Conservation (phyloP, 1,140 invertebrate genomes). For the Paracyclopina nana region DNA sequence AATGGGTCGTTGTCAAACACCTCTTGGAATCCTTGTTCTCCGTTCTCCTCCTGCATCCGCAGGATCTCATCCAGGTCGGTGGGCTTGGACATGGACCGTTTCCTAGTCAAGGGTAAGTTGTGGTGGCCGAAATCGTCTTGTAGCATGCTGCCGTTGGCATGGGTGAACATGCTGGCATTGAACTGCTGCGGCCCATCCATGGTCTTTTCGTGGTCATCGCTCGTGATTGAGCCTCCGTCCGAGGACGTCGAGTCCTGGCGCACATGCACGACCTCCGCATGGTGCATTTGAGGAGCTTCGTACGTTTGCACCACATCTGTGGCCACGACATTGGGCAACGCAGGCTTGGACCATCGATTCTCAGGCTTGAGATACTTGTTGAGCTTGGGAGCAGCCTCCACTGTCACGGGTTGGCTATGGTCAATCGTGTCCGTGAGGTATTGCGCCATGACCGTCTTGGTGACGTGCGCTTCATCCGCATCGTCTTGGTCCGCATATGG, state of each 20-base stretch:
- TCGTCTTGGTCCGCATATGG: too few species aligned
- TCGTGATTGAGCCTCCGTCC: background rate
- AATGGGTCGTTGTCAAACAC: too few species aligned
- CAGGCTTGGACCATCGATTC: background rate
- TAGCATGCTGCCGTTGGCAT: background rate
- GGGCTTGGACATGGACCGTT: background rate
- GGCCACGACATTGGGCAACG: background rate
- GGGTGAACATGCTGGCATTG: background rate
- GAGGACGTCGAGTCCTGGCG: background rate
- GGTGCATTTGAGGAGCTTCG: background rate
- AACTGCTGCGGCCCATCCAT: background rate
- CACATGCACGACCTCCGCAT: background rate
- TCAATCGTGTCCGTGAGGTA: too few species aligned
- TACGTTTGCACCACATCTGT: background rate
- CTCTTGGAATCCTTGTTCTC: too few species aligned
- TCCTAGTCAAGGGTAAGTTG: background rate
- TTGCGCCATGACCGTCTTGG: too few species aligned
- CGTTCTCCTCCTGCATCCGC: background rate
- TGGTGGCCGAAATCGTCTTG: background rate
- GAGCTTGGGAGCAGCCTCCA: too few species aligned
- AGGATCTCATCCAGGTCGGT: background rate
- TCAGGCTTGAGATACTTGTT: conserved; percentile 1
- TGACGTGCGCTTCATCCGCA: too few species aligned
- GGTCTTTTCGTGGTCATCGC: background rate
- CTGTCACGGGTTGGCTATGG: too few species aligned